These are phyloP conservation scores for Tachycineta bicolor DNA, from an alignment of 2,113 vertebrate genomes.

Conservation along the genomic window DNA sequence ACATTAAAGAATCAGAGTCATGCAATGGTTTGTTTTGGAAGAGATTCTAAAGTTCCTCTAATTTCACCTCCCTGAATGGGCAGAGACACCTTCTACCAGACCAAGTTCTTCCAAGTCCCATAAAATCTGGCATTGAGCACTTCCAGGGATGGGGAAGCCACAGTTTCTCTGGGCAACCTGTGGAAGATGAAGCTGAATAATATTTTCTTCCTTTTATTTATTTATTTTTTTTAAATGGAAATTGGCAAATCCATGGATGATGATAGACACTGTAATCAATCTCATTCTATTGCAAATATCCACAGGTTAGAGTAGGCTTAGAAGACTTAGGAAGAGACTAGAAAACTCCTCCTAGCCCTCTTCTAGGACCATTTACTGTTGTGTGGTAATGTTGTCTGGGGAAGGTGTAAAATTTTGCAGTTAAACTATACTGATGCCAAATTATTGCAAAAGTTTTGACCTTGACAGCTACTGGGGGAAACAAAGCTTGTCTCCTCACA, in stretches of 20 bases:
- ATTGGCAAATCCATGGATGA: neutral
- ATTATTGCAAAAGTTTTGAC: neutral
- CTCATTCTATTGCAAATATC: neutral
- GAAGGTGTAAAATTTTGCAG: neutral
- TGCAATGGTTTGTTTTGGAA: neutral
- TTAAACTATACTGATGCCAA: rapidly evolving
- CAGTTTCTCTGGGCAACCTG: neutral
- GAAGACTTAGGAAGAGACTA: neutral
- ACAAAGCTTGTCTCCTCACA: neutral
- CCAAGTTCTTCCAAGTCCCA: neutral
- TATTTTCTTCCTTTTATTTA: neutral
- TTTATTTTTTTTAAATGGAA: neutral
- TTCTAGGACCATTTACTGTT: neutral
- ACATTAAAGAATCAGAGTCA: too few species aligned
- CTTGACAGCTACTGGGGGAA: neutral
- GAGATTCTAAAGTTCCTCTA: neutral
- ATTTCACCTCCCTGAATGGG: neutral
- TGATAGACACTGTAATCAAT: neutral
- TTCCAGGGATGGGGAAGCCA: neutral
- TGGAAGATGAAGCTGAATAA: neutral
- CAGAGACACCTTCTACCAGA: neutral
- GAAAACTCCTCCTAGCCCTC: neutral
- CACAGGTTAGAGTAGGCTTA: neutral
- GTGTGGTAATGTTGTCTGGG: neutral
- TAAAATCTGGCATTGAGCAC: neutral